These are phyloP conservation scores for Apamea epomidion DNA, from an alignment of 2,888 invertebrate genomes.

Conservation along the genomic window DNA sequence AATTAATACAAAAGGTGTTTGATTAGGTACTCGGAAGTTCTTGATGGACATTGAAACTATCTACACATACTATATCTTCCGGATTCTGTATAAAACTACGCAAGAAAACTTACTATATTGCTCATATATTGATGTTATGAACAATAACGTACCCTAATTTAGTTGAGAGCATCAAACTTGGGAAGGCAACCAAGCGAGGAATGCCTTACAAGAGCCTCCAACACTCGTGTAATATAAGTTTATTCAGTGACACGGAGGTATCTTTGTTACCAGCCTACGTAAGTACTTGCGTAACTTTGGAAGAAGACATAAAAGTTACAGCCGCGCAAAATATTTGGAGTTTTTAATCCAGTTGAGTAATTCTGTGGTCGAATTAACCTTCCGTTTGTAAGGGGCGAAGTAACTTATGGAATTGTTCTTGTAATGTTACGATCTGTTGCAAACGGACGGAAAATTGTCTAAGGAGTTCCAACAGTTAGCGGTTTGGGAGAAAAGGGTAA, in stretches of 20 bases:
- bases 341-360: conserved; percentile 58
- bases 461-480: background rate
- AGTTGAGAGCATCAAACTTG: conserved; percentile 51
- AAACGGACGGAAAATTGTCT: background rate
- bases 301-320: conserved; percentile 63
- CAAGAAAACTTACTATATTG: conserved; percentile 27
- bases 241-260: conserved; percentile 60
- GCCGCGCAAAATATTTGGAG: conserved; percentile 57
- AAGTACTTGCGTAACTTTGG: conserved; percentile 56
- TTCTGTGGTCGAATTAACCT: conserved; percentile 31
- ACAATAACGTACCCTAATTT: conserved; percentile 55
- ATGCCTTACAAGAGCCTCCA: conserved; percentile 58
- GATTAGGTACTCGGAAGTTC: background rate
- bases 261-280: conserved; percentile 61
- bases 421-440: background rate
- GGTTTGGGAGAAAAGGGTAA: background rate
- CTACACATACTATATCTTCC: background rate
- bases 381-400: conserved; percentile 2
- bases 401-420: conserved; percentile 19
- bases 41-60: background rate
- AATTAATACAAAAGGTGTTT: background rate
- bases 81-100: conserved; percentile 27
- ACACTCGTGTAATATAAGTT: conserved; percentile 63
- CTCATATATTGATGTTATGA: conserved; percentile 39
- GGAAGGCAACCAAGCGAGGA: conserved; percentile 41